phyloP scores from a whole-genome alignment of 2,797 vertebrate genomes.

The Ctenopoma kingsleyae region DNA sequence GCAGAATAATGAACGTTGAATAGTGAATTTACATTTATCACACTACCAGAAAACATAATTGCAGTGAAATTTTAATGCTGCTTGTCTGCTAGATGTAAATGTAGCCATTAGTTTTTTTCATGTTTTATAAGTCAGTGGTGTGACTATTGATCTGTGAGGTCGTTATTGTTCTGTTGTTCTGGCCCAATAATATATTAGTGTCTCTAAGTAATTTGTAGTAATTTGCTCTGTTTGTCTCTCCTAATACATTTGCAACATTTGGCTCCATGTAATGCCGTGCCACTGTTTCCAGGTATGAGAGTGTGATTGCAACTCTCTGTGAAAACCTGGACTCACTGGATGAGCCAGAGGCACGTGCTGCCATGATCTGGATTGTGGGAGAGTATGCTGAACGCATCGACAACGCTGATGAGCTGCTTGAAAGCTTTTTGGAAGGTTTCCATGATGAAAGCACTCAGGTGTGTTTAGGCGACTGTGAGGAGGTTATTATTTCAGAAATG shows the following conservation, averaged over 20 bases:
- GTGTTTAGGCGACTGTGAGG: constrained; percentile 23
- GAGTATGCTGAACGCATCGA: constrained; percentile 98
- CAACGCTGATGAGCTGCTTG: constrained; percentile 96
- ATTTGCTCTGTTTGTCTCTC: neutral
- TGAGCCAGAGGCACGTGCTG: constrained; percentile 96
- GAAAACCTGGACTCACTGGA: constrained; percentile 98
- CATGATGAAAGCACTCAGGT: constrained; percentile 99
- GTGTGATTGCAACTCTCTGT: constrained; percentile 97
- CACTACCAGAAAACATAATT: constrained; percentile 9
- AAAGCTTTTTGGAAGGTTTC: constrained; percentile 98
- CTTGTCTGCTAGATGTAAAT: constrained; percentile 4
- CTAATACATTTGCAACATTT: constrained; percentile 2
- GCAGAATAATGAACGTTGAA: constrained; percentile 6
- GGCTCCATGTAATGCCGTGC: constrained; percentile 4
- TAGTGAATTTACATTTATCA: constrained; percentile 35
- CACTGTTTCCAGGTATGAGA: constrained; percentile 90
- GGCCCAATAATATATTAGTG: neutral
- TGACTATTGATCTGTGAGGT: neutral
- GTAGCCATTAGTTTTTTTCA: neutral
- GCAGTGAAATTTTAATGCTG: constrained; percentile 11
- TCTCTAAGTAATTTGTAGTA: neutral
- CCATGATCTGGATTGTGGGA: constrained; percentile 99
- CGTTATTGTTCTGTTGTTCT: neutral
- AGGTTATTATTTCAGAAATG: constrained; percentile 16
- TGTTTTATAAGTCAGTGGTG: constrained; percentile 11